Percentiles rank a stretch among this genome's conserved stretches.
Evolutionary conservation across 2,797 vertebrate species (phyloP).

Genomic region (Amblyraja radiata): DNA sequence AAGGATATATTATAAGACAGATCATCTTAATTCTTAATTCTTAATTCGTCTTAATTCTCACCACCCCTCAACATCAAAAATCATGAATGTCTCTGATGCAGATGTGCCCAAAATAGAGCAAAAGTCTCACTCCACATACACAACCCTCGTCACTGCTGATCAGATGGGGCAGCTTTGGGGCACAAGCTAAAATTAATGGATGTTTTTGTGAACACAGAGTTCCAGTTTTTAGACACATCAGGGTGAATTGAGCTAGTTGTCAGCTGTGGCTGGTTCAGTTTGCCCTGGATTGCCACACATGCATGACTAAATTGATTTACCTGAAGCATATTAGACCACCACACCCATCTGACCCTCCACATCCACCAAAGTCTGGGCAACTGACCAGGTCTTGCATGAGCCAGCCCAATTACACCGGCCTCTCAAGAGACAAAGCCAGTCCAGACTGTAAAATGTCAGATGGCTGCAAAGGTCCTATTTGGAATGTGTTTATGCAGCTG

Average conservation of each 20-base stretch:
- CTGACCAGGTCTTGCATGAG: too few species aligned
- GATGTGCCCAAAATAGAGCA: background rate
- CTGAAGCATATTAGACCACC: too few species aligned
- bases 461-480: background rate
- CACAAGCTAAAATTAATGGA: background rate
- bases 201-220: background rate
- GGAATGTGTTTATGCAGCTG: background rate
- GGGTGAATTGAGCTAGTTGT: too few species aligned
- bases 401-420: background rate
- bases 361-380: too few species aligned
- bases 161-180: background rate
- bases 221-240: background rate
- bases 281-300: too few species aligned
- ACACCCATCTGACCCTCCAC: too few species aligned
- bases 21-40: background rate
- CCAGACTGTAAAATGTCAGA: background rate
- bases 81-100: background rate
- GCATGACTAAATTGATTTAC: too few species aligned
- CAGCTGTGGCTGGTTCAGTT: too few species aligned
- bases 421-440: background rate
- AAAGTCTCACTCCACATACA: background rate
- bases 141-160: background rate
- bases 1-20: background rate
- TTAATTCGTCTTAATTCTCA: background rate
- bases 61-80: background rate